Evolutionary conservation across 2,797 vertebrate genomes (phyloP).

Genomic region (Novumbra hubbsi): DNA sequence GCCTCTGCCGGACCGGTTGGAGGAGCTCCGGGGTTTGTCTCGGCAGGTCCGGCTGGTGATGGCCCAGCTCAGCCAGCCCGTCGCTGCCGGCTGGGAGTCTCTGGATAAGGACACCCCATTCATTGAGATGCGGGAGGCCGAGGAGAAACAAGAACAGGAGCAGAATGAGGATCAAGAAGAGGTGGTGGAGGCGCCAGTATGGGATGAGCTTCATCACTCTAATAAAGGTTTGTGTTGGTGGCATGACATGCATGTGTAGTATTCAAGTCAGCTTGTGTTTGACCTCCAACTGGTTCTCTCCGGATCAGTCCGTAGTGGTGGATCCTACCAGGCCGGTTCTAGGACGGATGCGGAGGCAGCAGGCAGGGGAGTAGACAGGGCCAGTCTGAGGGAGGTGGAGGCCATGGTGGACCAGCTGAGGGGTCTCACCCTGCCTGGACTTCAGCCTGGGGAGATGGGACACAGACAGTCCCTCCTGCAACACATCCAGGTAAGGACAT

Average conservation of each 20-base stretch:
- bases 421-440: constrained; percentile 30
- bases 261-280: background rate
- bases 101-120: constrained; percentile 41
- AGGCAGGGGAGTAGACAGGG: constrained; percentile 28
- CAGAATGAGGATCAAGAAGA: constrained; percentile 22
- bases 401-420: constrained; percentile 58
- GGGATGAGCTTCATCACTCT: constrained; percentile 13
- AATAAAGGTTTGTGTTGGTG: constrained; percentile 11
- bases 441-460: constrained; percentile 40
- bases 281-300: background rate
- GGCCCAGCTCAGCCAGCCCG: constrained; percentile 50
- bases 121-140: background rate
- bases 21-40: constrained; percentile 79
- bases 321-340: constrained; percentile 25
- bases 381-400: constrained; percentile 45
- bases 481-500: constrained; percentile 78
- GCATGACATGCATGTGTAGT: background rate
- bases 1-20: constrained; percentile 80
- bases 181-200: constrained; percentile 6
- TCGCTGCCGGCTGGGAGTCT: constrained; percentile 39
- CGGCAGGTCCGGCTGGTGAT: constrained; percentile 73
- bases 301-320: constrained; percentile 13
- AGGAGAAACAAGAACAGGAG: constrained; percentile 13
- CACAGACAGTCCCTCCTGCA: constrained; percentile 75
- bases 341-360: constrained; percentile 35